Conservation (phyloP, 1,140 invertebrate species). For the Scaptodrosophila lebanonensis region DNA sequence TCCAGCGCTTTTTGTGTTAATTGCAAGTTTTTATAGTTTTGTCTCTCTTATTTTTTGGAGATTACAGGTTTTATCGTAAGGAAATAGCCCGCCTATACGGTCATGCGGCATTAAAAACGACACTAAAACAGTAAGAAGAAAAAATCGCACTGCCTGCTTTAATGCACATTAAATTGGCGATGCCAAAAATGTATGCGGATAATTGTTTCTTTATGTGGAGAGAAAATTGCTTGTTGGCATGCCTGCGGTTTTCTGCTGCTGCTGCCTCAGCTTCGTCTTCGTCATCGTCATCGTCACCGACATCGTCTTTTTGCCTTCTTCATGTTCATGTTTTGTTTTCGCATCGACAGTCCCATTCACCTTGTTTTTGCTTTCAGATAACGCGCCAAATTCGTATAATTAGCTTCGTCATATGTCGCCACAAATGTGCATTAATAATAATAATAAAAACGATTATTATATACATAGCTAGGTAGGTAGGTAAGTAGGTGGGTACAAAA, state of each 20-base stretch:
- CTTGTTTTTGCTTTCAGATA: conserved; percentile 62
- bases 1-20: conserved; percentile 48
- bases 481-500: no score
- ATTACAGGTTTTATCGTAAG: conserved; percentile 45
- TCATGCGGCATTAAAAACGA: background rate
- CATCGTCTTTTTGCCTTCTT: conserved; percentile 15
- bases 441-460: conserved; percentile 11
- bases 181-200: conserved; percentile 49
- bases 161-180: conserved; percentile 33
- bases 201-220: conserved; percentile 60
- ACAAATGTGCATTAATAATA: conserved; percentile 59
- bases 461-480: no score
- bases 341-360: no score
- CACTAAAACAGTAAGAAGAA: no score
- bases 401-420: conserved; percentile 61
- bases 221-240: conserved; percentile 45
- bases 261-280: background rate
- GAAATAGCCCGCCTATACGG: conserved; percentile 36
- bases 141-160: no score
- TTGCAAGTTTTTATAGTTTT: conserved; percentile 39
- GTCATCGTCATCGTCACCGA: background rate
- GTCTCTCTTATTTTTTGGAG: conserved; percentile 32
- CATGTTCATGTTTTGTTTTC: conserved; percentile 25
- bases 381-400: conserved; percentile 66
- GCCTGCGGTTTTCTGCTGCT: background rate